phyloP scores from a whole-genome alignment of 2,888 invertebrate species.

The Tribolium freemani region DNA sequence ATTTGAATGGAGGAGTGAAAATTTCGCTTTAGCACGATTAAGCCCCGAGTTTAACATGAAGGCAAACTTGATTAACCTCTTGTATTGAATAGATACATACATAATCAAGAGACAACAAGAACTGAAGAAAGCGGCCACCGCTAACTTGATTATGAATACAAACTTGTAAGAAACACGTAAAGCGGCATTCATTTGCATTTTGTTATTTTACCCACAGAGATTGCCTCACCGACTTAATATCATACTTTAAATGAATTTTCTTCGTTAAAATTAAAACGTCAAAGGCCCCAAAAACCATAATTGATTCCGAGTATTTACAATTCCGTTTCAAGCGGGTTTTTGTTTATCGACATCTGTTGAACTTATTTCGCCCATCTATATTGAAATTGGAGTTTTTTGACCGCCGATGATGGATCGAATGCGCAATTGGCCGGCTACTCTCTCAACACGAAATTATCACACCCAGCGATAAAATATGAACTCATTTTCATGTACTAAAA shows the following conservation, averaged over 20 bases:
- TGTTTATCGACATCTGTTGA: conserved; percentile 27
- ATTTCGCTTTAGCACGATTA: conserved; percentile 35
- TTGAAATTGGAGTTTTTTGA: conserved; percentile 3
- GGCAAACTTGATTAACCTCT: conserved; percentile 54
- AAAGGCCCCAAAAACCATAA: conserved; percentile 16
- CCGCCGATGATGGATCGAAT: background rate
- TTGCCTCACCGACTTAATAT: conserved; percentile 49
- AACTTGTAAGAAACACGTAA: conserved; percentile 57
- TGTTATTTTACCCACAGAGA: conserved; percentile 54
- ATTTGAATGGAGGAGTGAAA: conserved; percentile 25
- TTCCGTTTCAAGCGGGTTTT: background rate
- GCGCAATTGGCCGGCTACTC: background rate
- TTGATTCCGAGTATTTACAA: conserved; percentile 34
- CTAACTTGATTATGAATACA: conserved; percentile 57
- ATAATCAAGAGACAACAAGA: conserved; percentile 51
- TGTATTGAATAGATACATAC: conserved; percentile 55
- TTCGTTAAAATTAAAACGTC: conserved; percentile 39
- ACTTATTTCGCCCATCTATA: conserved; percentile 8
- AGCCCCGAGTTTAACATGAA: conserved; percentile 48
- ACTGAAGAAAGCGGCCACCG: conserved; percentile 51
- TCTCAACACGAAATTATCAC: no score
- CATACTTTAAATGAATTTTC: conserved; percentile 41
- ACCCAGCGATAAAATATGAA: no score
- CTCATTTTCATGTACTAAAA: no score
- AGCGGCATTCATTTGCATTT: conserved; percentile 57